Evolutionary conservation across 2,113 vertebrate genomes (phyloP), one percentile per base, ranked within the genome.

Genomic region (Dasyprocta punctata): DNA sequence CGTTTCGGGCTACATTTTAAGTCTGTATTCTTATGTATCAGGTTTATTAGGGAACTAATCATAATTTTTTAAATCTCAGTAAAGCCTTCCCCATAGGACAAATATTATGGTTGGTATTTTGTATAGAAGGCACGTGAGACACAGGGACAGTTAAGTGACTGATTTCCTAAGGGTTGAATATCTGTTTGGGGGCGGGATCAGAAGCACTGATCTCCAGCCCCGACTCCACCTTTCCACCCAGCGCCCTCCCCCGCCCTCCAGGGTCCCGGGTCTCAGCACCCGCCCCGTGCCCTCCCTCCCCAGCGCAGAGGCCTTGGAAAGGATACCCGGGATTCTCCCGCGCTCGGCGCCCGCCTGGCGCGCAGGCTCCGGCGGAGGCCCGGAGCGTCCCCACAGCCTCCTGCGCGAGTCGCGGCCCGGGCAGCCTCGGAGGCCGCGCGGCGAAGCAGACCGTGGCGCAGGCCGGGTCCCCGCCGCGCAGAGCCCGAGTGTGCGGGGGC

Each of bases 401-500:
- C 38, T 49, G 71, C 1, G 73, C 1, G 33, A 86, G 84, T 69
- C 1, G 69, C 44, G 24, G 26, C 80, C 28, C 54, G 3, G 20
- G 24, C 14, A 1, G 44, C 78, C 44, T 91, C 17, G 2, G 63
- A 96, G 44, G 75, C 56, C 49, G 47, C 80, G 6, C 7, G 20
- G 36, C 13, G 2, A 2, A n/a, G 38, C 47, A 13, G 3, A 83
- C n/a, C 1, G n/a, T 0, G 9, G 10, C 47, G 41, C 96, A 47
- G 52, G 90, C 80, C 9, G 10, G 38, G 19, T 7, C 7, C 63
- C 22, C 0, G 26, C 20, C 0, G 54, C 1, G 13, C 12, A 0
- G 14, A 60, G 75, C 10, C 9, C 2, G 8, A 1, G 1, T 1
- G 22, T 0, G 16, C 47, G 0, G 33, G 24, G 8, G 44, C 12